Percentiles rank a stretch among this genome's conserved stretches.
phyloP scores from a whole-genome alignment of 2,888 invertebrate genomes.

The Andrena hattorfiana region DNA sequence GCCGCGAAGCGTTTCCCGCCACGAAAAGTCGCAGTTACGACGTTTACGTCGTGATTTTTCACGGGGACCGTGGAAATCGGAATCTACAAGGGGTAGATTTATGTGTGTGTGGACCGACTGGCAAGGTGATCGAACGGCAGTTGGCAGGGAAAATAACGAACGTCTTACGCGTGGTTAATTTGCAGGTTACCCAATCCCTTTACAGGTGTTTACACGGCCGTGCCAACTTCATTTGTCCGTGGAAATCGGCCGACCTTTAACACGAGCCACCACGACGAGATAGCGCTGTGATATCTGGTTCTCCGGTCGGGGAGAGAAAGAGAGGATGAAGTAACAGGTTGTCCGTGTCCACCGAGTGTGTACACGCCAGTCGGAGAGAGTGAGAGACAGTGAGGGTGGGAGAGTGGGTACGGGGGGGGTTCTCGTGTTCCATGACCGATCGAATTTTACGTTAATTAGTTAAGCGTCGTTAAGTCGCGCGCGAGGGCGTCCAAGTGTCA shows the following conservation, averaged over 20 bases:
- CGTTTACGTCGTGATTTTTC: conserved; percentile 3
- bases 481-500: conserved; percentile 73
- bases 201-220: conserved; percentile 50
- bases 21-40: not conserved
- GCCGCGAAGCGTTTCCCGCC: conserved; percentile 20
- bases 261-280: conserved; percentile 33
- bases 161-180: conserved; percentile 23
- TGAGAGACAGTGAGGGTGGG: conserved; percentile 5
- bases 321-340: conserved; percentile 63
- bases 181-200: conserved; percentile 37
- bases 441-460: conserved; percentile 82
- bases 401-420: conserved; percentile 5
- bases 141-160: conserved; percentile 13
- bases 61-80: not conserved
- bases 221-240: conserved; percentile 59
- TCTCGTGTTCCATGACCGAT: conserved; percentile 76
- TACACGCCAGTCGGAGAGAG: conserved; percentile 7
- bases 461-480: conserved; percentile 80
- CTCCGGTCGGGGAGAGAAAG: conserved; percentile 22
- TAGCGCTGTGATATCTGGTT: conserved; percentile 54
- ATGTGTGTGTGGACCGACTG: conserved; percentile 24
- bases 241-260: conserved; percentile 62
- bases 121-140: conserved; percentile 40
- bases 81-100: conserved; percentile 17
- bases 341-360: conserved; percentile 30